Evolutionary conservation across 2,888 invertebrate genomes (phyloP), one percentile per base, ranked within the genome.

Genomic region (Steromphala cineraria): DNA sequence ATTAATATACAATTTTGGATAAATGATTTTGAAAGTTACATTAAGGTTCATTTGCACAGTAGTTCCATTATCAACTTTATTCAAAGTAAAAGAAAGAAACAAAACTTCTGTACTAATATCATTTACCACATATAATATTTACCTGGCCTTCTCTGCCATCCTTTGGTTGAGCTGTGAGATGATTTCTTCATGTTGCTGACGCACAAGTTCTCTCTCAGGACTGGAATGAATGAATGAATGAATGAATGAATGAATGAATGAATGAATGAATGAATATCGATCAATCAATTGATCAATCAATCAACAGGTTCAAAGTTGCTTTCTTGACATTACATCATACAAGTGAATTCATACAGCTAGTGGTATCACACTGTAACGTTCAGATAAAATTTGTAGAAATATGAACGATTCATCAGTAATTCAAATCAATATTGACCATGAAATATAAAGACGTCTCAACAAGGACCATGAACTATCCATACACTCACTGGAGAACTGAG

Each of bases 141-240:
- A 92, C 91, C 87, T 89, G 24, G 93, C 93, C 85, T 93, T 93
- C 76, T 92, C 92, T 40, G 93, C 92, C 92, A 93, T 91, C 71
- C 91, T 86, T 80, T 92, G 91, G 84, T 93, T 93, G n/a, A 93
- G 89, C 76, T 90, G 89, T 13, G 90, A 89, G 55, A 93, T 92
- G 55, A 92, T 92, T 75, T 93, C 91, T 84, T 93, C 93, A 89
- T 93, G 93, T 79, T 92, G 89, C 67, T 91, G 88, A 79, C 90
- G 84, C 21, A 93, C 85, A 13, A 89, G 84, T 71, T 93, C 92
- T 85, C 92, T 86, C 85, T 92, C 90, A 19, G 93, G 93, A 52
- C 93, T 93, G 83, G 53, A 83, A 84, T 56, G 67, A 56, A 67
- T n/a, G 75, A 74, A 24, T 53, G 71, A n/a, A n/a, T n/a, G n/a